Evolutionary conservation across 2,888 invertebrate genomes (phyloP).

Genomic region (Lobophora halterata): DNA sequence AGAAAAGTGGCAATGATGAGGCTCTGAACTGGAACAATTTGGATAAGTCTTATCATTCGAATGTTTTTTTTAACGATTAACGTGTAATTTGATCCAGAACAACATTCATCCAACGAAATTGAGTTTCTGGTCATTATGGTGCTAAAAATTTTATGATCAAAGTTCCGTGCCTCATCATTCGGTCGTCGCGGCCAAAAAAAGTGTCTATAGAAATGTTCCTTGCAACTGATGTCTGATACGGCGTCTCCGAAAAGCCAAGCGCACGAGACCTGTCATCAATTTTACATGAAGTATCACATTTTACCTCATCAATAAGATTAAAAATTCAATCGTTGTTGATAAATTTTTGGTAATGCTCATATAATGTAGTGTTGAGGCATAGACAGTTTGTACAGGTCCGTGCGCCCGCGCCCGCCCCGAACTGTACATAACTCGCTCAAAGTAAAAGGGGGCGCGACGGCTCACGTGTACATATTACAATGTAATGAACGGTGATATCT

Average conservation of each 20-base stretch:
- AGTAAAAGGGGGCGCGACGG: conserved; percentile 40
- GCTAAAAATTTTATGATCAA: conserved; percentile 29
- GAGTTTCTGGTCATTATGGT: conserved; percentile 33
- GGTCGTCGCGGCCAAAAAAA: conserved; percentile 18
- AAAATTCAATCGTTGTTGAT: conserved; percentile 3
- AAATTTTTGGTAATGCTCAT: conserved; percentile 14
- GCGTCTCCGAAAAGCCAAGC: conserved; percentile 7
- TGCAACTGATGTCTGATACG: conserved; percentile 16
- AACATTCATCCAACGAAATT: conserved; percentile 24
- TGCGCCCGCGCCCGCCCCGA: conserved; percentile 28
- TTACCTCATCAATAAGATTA: conserved; percentile 1
- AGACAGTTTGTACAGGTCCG: no score
- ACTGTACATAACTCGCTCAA: conserved; percentile 61
- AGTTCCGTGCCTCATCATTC: conserved; percentile 29
- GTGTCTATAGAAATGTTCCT: conserved; percentile 28
- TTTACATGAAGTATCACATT: conserved; percentile 6
- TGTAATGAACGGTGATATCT: conserved; percentile 78
- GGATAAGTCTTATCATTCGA: conserved; percentile 17
- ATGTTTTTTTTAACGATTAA: conserved; percentile 19
- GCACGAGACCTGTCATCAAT: conserved; percentile 11
- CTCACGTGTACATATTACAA: conserved; percentile 66
- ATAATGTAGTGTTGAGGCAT: conserved; percentile 13
- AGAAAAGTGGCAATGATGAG: conserved; percentile 24
- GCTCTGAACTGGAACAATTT: conserved; percentile 24
- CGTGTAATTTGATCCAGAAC: conserved; percentile 20